Evolutionary conservation across 2,888 invertebrate species (phyloP).

Genomic region (Dromius quadrimaculatus): DNA sequence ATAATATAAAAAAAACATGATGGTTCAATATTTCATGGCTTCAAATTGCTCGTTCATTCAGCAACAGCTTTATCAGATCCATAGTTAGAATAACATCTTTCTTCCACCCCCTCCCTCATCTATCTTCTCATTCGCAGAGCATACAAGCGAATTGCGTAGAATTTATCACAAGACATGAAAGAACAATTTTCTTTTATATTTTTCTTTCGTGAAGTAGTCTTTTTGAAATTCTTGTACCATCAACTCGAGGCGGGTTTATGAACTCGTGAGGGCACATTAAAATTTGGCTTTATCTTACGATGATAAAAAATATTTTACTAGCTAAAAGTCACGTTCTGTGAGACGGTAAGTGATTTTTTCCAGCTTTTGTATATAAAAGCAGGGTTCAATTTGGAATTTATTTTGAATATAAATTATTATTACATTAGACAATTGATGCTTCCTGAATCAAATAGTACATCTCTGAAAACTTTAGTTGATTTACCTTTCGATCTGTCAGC

Average conservation of each 20-base stretch:
- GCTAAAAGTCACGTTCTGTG: conserved; percentile 2
- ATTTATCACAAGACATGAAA: conserved; percentile 49
- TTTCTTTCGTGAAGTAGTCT: conserved; percentile 28
- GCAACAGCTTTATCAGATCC: conserved; percentile 50
- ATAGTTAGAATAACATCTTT: conserved; percentile 44
- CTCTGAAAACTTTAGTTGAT: too few relatives aligned
- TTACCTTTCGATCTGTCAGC: too few relatives aligned
- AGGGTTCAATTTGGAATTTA: too few relatives aligned
- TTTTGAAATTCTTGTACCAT: conserved; percentile 41
- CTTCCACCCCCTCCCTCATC: conserved; percentile 14
- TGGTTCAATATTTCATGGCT: too few relatives aligned
- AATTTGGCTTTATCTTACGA: conserved; percentile 15
- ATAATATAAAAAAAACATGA: too few relatives aligned
- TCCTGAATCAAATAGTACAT: too few relatives aligned
- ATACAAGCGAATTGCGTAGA: conserved; percentile 46
- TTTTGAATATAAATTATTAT: too few relatives aligned
- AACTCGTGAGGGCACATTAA: conserved; percentile 30
- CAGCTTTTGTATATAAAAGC: too few relatives aligned
- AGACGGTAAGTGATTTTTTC: too few relatives aligned
- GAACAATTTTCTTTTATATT: conserved; percentile 51
- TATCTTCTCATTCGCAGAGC: conserved; percentile 36
- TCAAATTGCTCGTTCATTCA: conserved; percentile 49
- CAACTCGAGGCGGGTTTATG: conserved; percentile 31
- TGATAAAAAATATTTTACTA: conserved; percentile 19
- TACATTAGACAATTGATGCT: too few relatives aligned